These are phyloP conservation scores for Potamarius usumacintae DNA, from an alignment of 2,113 vertebrate species.

Conservation along the genomic window DNA sequence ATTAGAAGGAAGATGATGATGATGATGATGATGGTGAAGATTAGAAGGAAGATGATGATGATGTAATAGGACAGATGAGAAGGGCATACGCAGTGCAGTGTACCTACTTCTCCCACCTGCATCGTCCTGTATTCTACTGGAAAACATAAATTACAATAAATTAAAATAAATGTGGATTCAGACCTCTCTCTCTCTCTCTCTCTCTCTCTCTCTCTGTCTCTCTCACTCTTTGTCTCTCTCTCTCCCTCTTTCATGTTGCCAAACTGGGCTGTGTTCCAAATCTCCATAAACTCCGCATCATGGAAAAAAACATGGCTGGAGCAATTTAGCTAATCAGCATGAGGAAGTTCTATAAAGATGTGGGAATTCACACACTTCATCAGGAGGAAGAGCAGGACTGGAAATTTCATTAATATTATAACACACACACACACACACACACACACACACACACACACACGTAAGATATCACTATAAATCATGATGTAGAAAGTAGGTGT, in stretches of 20 bases:
- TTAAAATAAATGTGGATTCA: neutral
- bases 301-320: neutral
- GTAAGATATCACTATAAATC: neutral
- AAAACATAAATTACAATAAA: neutral
- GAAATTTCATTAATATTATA: conserved; percentile 32
- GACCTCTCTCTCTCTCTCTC: neutral
- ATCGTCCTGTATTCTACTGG: neutral
- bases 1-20: fast-evolving
- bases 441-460: neutral
- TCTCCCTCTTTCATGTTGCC: neutral
- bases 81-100: no score
- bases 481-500: neutral
- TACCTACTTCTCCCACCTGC: neutral
- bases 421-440: neutral
- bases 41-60: neutral
- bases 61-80: neutral
- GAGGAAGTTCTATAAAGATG: neutral
- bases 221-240: neutral
- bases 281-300: neutral
- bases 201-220: no score
- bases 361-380: conserved; percentile 8
- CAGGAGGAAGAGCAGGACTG: conserved; percentile 1
- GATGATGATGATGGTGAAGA: neutral
- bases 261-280: neutral
- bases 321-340: neutral